Evolutionary conservation across 1,140 invertebrate genomes (phyloP).

Genomic region (Cardiocondyla obscurior): DNA sequence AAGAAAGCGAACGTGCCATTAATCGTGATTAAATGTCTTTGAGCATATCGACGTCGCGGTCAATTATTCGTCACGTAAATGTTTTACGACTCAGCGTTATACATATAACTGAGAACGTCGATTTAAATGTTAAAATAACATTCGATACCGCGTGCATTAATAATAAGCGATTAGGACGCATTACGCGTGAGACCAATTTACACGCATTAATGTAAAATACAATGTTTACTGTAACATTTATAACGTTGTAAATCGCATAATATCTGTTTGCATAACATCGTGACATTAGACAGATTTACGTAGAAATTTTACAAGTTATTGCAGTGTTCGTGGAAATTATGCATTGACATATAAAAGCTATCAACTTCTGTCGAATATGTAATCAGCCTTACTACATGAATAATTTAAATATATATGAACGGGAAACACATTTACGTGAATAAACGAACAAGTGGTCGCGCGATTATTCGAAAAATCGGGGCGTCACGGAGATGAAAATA

Average conservation of each 20-base stretch:
- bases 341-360: neutral
- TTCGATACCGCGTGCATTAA: neutral
- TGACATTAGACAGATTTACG: neutral
- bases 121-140: constrained; percentile 6
- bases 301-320: constrained; percentile 20
- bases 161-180: neutral
- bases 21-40: constrained; percentile 33
- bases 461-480: neutral
- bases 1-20: neutral
- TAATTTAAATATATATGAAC: constrained; percentile 27
- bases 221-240: neutral
- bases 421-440: neutral
- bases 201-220: neutral
- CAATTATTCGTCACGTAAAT: neutral
- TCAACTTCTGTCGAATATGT: constrained; percentile 13
- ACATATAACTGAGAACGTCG: neutral
- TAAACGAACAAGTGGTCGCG: neutral
- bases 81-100: neutral
- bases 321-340: constrained; percentile 2
- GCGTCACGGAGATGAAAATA: constrained; percentile 11
- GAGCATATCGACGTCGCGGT: neutral
- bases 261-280: neutral
- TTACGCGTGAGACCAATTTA: neutral
- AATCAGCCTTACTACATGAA: neutral
- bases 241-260: neutral